Base-by-base conservation (phyloP, 1,140 invertebrate species). In the Drosophila ohnishii region DNA sequence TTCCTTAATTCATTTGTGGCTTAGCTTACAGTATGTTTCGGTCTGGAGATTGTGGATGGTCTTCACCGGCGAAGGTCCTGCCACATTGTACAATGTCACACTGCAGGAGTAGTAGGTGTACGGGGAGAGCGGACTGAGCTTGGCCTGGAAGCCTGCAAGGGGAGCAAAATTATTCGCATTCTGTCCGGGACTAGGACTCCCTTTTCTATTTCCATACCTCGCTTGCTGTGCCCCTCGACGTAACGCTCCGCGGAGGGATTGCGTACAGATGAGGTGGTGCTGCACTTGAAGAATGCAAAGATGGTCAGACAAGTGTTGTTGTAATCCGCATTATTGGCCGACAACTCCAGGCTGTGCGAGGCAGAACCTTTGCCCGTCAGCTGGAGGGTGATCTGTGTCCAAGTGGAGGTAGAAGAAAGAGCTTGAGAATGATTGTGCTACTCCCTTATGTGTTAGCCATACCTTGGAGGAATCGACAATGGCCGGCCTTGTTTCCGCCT, bases 241-340 rank as follows among this genome's bases (percentile, higher is more conserved):
- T 81, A 84, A 10, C 76, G 71, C 56, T 90, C 88, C 2, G 74
- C 76, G 16, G 50, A 86, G 0, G 51, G 61, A 53, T 79, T 3
- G 0, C 62, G 51, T 9, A 87, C 87, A 13, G 74, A 13, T 1
- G 53, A 32, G 6, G 14, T 63, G 19, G 82, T 62, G 7, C 50
- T 45, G 61, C 90, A 91, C 2, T 53, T 65, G 14, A 91, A 87
- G 28, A 60, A 39, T 1, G 90, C 90, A 60, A 78, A 90, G 42
- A 91, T 73, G 3, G 77, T 90, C 16, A 74, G 57, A 35, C 90
- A 91, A 42, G 78, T 89, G 48, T 91, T 91, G 35, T 79, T 72
- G 16, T 62, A 75, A 48, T 91, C 88, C 11, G 53, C 40, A 37
- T 79, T 86, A 13, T 70, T 65, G 4, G 87, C 90, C 55, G 69